Percentiles rank a stretch among this genome's conserved stretches.
These are phyloP conservation scores for Neoascia interrupta DNA, from an alignment of 2,888 invertebrate species.

Conservation along the genomic window DNA sequence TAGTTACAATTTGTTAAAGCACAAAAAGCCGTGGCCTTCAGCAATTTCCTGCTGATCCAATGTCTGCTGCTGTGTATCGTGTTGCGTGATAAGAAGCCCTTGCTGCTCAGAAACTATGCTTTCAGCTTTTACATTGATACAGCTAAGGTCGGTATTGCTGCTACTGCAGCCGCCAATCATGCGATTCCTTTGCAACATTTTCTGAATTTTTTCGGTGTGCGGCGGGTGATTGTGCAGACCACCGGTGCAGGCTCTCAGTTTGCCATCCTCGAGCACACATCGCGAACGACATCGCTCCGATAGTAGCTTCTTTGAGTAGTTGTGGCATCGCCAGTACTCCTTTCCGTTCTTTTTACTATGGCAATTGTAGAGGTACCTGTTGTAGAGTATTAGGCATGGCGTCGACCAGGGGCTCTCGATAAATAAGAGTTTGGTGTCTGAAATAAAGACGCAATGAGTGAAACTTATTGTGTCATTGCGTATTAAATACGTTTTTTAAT, in stretches of 20 bases:
- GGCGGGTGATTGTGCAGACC: conserved; percentile 79
- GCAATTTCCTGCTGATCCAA: conserved; percentile 28
- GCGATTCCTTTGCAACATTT: conserved; percentile 77
- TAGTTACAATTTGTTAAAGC: conserved; percentile 57
- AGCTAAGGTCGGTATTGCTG: too few relatives aligned
- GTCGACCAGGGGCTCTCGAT: conserved; percentile 80
- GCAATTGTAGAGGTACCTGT: conserved; percentile 78
- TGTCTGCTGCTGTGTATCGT: conserved; percentile 8
- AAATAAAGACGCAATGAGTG: conserved; percentile 53
- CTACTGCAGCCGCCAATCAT: conserved; percentile 54
- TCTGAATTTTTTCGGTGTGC: conserved; percentile 78
- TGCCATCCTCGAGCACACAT: conserved; percentile 78
- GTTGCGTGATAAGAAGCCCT: conserved; percentile 34
- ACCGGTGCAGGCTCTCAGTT: conserved; percentile 77
- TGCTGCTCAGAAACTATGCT: too few relatives aligned
- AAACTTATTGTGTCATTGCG: conserved; percentile 33
- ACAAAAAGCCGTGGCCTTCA: conserved; percentile 37
- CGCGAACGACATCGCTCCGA: conserved; percentile 78
- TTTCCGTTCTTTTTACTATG: conserved; percentile 79
- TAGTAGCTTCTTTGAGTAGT: conserved; percentile 78
- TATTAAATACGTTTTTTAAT: neutral
- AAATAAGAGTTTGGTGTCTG: conserved; percentile 75
- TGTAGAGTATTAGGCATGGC: conserved; percentile 78
- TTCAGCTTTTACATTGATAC: too few relatives aligned
- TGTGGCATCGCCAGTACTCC: conserved; percentile 80